A percentile compares a stretch with the other conserved stretches of the same genome.
Conservation (phyloP, 2,113 vertebrate genomes). For the Tyrannus savana region DNA sequence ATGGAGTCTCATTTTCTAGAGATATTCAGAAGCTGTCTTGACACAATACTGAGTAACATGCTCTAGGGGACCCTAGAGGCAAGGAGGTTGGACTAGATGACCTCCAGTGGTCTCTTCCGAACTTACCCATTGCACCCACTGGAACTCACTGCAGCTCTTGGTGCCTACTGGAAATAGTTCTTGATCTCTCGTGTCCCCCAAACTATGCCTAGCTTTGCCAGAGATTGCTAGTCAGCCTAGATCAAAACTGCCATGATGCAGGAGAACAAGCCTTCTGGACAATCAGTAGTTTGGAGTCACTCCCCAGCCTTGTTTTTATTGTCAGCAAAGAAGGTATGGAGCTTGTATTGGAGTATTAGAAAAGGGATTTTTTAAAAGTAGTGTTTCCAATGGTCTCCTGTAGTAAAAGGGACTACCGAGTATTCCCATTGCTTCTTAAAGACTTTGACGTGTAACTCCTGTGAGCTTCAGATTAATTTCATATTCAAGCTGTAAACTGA, state of each 20-base stretch:
- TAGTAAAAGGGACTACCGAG: background rate
- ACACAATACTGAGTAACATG: background rate
- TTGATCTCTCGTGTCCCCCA: background rate
- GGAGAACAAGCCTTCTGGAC: background rate
- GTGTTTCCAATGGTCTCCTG: background rate
- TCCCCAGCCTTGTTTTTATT: background rate
- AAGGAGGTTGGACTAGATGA: background rate
- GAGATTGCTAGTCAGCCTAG: background rate
- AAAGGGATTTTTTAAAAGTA: background rate
- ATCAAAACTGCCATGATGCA: background rate
- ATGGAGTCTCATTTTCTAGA: background rate
- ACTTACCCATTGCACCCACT: fast-evolving
- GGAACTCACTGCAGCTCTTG: background rate
- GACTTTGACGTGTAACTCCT: background rate
- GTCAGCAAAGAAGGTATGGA: background rate
- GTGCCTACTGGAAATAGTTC: background rate
- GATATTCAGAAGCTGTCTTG: background rate
- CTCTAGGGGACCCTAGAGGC: too few species aligned
- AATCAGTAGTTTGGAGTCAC: background rate
- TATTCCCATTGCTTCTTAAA: background rate
- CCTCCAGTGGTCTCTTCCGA: background rate
- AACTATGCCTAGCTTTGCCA: background rate
- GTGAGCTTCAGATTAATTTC: background rate
- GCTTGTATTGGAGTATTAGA: background rate
- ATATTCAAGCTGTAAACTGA: background rate